These are phyloP conservation scores for Acrocephalus scirpaceus DNA, from an alignment of 2,797 vertebrate species.

Conservation along the genomic window DNA sequence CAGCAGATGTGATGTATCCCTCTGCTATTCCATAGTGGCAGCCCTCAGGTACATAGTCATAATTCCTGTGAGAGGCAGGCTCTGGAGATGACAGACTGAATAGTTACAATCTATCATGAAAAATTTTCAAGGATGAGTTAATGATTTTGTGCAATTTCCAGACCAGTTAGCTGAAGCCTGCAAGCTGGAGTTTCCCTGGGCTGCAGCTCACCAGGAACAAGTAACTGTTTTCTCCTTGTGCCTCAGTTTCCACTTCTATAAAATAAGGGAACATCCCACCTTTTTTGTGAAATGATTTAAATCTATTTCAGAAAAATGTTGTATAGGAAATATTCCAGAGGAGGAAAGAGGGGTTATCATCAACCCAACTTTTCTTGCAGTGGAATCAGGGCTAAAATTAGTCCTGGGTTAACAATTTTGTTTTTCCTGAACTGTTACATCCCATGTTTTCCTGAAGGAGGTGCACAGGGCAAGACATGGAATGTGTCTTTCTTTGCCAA, in stretches of 20 bases:
- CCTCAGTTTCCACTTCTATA: conserved; percentile 33
- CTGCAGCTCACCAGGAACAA: not conserved
- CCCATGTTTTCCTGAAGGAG: not conserved
- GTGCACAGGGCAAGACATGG: not conserved
- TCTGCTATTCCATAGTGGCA: not conserved
- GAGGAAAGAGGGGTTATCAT: not conserved
- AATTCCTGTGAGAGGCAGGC: conserved; percentile 9
- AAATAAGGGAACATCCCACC: not conserved
- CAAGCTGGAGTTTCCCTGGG: not conserved
- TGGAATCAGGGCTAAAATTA: not conserved
- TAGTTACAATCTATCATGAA: conserved; percentile 27
- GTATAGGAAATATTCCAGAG: not conserved
- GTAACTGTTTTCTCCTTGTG: not conserved
- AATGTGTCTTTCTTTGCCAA: not conserved
- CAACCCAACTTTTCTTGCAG: not conserved
- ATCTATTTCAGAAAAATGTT: not conserved
- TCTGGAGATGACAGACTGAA: conserved; percentile 40
- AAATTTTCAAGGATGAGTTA: conserved; percentile 46
- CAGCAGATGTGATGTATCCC: conserved; percentile 29
- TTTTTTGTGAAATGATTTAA: not conserved
- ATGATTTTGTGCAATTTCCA: conserved; percentile 41
- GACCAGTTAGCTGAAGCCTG: not conserved
- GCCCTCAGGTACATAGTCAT: conserved; percentile 18
- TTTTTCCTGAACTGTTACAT: not conserved
- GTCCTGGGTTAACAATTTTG: fast-evolving